Percentiles rank a stretch among this genome's conserved stretches.
phyloP scores from a whole-genome alignment of 2,888 invertebrate species.

The Pammene fasciana region DNA sequence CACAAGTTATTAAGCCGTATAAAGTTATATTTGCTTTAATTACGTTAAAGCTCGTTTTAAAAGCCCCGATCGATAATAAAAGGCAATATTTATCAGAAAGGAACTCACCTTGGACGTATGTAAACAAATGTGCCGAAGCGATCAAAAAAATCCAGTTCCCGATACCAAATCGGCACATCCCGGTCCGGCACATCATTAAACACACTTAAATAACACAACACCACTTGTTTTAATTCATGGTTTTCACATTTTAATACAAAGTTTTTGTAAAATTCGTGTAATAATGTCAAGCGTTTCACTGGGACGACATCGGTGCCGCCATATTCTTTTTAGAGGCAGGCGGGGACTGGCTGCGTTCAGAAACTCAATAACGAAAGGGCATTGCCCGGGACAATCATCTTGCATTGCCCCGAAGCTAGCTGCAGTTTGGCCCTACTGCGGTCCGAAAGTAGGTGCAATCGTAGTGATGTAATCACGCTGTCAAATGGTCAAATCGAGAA shows the following conservation, averaged over 20 bases:
- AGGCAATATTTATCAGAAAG: slow-evolving; percentile 72
- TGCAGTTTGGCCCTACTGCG: slow-evolving; percentile 40
- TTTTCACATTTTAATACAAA: slow-evolving; percentile 80
- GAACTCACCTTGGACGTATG: slow-evolving; percentile 80
- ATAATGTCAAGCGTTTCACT: slow-evolving; percentile 54
- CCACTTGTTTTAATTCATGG: slow-evolving; percentile 78
- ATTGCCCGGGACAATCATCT: slow-evolving; percentile 69
- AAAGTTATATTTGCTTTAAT: slow-evolving; percentile 16
- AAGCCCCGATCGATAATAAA: slow-evolving; percentile 68
- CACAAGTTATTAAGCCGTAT: not conserved
- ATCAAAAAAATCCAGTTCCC: slow-evolving; percentile 81
- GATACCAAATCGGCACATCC: slow-evolving; percentile 73
- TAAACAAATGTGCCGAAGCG: slow-evolving; percentile 78
- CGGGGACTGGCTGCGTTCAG: slow-evolving; percentile 66
- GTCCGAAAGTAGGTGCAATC: slow-evolving; percentile 15
- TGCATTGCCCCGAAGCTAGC: slow-evolving; percentile 54
- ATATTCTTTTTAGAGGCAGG: slow-evolving; percentile 61
- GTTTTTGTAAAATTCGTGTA: slow-evolving; percentile 61
- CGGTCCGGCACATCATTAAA: slow-evolving; percentile 78
- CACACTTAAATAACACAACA: slow-evolving; percentile 69
- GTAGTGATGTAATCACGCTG: slow-evolving; percentile 28
- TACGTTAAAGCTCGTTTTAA: slow-evolving; percentile 22
- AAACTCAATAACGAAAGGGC: slow-evolving; percentile 79
- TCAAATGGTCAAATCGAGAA: slow-evolving; percentile 18
- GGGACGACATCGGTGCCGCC: slow-evolving; percentile 64